phyloP scores from a whole-genome alignment of 1,140 invertebrate genomes.

The Protaetia brevitarsis region DNA sequence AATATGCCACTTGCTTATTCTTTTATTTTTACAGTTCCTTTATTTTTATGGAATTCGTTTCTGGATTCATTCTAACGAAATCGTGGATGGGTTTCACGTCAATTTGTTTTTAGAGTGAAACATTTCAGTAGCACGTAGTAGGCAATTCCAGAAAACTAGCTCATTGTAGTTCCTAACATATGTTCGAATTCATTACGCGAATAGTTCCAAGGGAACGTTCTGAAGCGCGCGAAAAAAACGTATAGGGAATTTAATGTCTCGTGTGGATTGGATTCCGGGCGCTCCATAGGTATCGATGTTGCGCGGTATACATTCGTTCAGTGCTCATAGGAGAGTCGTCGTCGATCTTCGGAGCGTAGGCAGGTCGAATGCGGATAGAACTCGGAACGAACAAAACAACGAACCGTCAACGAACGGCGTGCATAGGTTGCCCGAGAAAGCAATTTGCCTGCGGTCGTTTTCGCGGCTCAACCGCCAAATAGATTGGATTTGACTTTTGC shows the following conservation, averaged over 20 bases:
- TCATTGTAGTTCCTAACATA: neutral
- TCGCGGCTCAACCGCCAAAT: constrained; percentile 31
- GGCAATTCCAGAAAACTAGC: no score
- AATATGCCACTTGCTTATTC: no score
- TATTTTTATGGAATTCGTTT: no score
- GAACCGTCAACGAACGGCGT: neutral
- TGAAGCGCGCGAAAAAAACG: neutral
- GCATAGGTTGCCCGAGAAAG: constrained; percentile 17
- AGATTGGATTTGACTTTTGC: constrained; percentile 33
- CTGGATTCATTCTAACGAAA: no score
- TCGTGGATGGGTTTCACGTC: no score
- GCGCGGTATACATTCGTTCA: neutral
- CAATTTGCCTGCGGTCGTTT: constrained; percentile 32
- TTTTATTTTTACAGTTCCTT: no score
- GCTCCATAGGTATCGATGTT: neutral
- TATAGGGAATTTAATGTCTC: neutral
- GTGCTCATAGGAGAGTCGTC: neutral
- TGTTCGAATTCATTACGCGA: neutral
- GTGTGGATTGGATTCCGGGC: neutral
- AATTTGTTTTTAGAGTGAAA: no score
- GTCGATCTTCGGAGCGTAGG: neutral
- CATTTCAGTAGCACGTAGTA: no score
- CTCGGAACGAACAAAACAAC: neutral
- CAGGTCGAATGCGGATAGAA: neutral
- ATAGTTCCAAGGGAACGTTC: neutral